A percentile compares a stretch with the other conserved stretches of the same genome.
Evolutionary conservation across 2,888 invertebrate genomes (phyloP).

Genomic region (Rotaria socialis): DNA sequence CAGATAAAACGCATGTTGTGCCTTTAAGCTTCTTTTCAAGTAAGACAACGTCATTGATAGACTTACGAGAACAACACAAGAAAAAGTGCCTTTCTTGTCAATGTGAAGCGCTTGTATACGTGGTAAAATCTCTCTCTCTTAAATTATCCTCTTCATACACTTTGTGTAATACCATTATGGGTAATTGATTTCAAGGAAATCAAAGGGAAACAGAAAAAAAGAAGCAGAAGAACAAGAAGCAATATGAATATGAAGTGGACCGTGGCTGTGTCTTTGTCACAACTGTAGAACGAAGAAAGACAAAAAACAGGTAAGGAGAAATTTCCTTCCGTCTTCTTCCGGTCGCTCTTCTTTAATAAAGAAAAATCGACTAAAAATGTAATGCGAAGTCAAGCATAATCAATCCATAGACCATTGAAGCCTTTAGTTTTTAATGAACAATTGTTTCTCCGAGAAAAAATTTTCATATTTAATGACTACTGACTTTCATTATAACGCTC

Average conservation of each 20-base stretch:
- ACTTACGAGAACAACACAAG: too few relatives aligned
- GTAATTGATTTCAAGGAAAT: slow-evolving; percentile 6
- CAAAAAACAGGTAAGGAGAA: slow-evolving; percentile 16
- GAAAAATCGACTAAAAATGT: background rate
- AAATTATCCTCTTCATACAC: background rate
- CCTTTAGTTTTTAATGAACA: background rate
- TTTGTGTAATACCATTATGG: background rate
- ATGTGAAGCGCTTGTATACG: background rate
- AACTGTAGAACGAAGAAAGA: background rate
- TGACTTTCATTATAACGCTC: background rate
- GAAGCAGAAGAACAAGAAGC: background rate
- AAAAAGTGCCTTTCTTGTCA: background rate
- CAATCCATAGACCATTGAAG: background rate
- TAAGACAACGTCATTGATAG: too few relatives aligned
- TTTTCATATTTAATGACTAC: background rate
- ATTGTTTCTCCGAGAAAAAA: background rate
- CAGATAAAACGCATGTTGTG: background rate
- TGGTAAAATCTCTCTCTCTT: background rate
- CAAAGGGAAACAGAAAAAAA: background rate
- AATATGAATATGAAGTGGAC: slow-evolving; percentile 1
- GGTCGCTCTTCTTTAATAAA: background rate
- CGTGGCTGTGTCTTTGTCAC: background rate
- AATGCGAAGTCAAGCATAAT: background rate
- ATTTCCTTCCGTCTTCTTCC: background rate
- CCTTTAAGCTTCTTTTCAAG: background rate